These are phyloP conservation scores for Enteromius fasciolatus DNA, from an alignment of 2,797 vertebrate species.

Conservation along the genomic window DNA sequence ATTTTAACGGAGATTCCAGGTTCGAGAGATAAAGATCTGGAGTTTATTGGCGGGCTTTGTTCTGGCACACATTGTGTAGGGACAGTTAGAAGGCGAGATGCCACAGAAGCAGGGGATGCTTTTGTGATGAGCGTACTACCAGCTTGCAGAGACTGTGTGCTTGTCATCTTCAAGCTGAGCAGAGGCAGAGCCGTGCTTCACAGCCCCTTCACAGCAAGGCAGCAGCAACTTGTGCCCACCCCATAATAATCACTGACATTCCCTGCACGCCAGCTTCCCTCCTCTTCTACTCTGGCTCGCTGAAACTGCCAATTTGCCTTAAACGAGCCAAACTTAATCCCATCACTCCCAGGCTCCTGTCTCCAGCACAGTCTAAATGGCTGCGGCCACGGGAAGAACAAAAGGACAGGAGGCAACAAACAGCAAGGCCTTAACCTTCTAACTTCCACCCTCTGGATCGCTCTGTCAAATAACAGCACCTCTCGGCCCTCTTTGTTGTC, in stretches of 20 bases:
- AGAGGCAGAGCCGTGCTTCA: conserved; percentile 54
- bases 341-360: conserved; percentile 56
- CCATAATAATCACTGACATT: conserved; percentile 76
- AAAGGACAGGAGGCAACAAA: conserved; percentile 42
- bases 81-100: conserved; percentile 51
- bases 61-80: conserved; percentile 58
- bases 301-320: conserved; percentile 77
- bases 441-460: conserved; percentile 40
- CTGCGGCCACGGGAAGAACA: conserved; percentile 39
- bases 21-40: conserved; percentile 20
- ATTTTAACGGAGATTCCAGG: not conserved
- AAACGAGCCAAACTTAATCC: conserved; percentile 78
- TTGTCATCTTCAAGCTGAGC: conserved; percentile 73
- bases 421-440: conserved; percentile 36
- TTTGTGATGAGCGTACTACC: conserved; percentile 26
- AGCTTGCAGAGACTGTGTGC: conserved; percentile 58
- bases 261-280: conserved; percentile 64
- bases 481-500: conserved; percentile 65
- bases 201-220: conserved; percentile 47
- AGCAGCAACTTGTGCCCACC: conserved; percentile 56
- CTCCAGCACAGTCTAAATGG: conserved; percentile 53
- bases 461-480: conserved; percentile 57
- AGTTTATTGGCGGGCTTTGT: conserved; percentile 52
- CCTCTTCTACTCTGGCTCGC: conserved; percentile 47
- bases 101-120: conserved; percentile 48